phyloP scores from a whole-genome alignment of 2,888 invertebrate species.

The Patella pellucida region DNA sequence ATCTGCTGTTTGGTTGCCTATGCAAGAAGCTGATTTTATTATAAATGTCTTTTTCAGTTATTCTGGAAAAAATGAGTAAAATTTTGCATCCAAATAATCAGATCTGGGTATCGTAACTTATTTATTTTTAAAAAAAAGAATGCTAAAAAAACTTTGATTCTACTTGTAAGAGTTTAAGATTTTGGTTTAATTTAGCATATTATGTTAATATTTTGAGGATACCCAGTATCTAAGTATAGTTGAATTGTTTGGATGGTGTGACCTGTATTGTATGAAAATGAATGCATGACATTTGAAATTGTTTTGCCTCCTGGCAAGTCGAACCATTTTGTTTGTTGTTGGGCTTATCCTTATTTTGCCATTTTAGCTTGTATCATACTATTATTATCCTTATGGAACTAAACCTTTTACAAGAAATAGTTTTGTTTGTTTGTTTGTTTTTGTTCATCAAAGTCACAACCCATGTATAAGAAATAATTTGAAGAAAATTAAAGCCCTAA shows the following conservation, averaged over 20 bases:
- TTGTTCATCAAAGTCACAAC: neutral
- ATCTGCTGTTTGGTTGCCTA: constrained; percentile 9
- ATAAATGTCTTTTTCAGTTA: neutral
- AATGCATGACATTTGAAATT: neutral
- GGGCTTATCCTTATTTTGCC: constrained; percentile 6
- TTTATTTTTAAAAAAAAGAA: neutral
- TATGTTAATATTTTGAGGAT: no score
- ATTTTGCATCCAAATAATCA: no score
- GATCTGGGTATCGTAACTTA: neutral
- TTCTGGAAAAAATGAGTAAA: no score
- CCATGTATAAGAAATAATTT: no score
- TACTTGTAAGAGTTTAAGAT: no score
- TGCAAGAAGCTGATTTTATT: neutral
- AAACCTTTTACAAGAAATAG: constrained; percentile 22
- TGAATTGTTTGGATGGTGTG: no score
- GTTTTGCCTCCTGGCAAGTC: constrained; percentile 14
- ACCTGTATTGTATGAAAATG: no score
- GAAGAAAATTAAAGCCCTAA: no score
- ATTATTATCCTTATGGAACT: constrained; percentile 23
- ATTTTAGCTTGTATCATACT: constrained; percentile 24
- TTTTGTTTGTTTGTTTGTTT: constrained; percentile 18
- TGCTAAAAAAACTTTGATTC: no score
- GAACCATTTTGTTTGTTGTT: constrained; percentile 13
- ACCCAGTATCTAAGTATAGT: no score
- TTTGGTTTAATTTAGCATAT: no score